Evolutionary conservation across 1,140 invertebrate species (phyloP).

Genomic region (Danaus melanippus): DNA sequence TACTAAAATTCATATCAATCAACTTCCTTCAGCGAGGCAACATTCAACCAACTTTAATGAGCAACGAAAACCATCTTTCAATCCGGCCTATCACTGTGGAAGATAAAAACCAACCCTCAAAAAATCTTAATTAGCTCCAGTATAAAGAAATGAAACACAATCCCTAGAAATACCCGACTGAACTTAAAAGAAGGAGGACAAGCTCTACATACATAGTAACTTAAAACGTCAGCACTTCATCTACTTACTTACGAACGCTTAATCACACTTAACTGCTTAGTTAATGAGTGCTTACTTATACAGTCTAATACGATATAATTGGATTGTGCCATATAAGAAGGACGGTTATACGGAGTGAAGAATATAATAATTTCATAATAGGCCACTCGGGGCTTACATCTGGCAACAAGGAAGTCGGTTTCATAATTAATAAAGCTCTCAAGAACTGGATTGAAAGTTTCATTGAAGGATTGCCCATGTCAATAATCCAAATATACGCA

Average conservation of each 20-base stretch:
- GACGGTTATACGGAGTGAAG: constrained; percentile 15
- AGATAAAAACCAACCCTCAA: constrained; percentile 8
- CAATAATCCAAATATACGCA: constrained; percentile 12
- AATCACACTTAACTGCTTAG: constrained; percentile 14
- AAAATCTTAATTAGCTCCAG: neutral
- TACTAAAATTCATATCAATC: constrained; percentile 21
- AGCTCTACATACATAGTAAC: constrained; percentile 12
- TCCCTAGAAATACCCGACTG: no score
- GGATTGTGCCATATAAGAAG: constrained; percentile 22
- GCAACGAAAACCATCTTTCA: constrained; percentile 19
- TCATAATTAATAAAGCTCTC: constrained; percentile 19
- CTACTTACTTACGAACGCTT: constrained; percentile 10
- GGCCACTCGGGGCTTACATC: constrained; percentile 20
- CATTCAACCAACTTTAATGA: constrained; percentile 8
- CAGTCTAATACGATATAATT: constrained; percentile 24
- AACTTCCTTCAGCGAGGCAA: constrained; percentile 16
- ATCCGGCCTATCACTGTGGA: constrained; percentile 18
- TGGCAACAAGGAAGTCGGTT: constrained; percentile 17
- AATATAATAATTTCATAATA: constrained; percentile 22
- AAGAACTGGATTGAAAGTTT: constrained; percentile 7
- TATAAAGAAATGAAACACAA: no score
- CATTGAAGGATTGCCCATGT: neutral
- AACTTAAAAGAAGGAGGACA: constrained; percentile 5
- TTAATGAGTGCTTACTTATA: no score
- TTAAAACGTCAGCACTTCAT: constrained; percentile 21